Evolutionary conservation across 2,888 invertebrate genomes (phyloP), one percentile per base, ranked within the genome.

Genomic region (Diarsia rubi): DNA sequence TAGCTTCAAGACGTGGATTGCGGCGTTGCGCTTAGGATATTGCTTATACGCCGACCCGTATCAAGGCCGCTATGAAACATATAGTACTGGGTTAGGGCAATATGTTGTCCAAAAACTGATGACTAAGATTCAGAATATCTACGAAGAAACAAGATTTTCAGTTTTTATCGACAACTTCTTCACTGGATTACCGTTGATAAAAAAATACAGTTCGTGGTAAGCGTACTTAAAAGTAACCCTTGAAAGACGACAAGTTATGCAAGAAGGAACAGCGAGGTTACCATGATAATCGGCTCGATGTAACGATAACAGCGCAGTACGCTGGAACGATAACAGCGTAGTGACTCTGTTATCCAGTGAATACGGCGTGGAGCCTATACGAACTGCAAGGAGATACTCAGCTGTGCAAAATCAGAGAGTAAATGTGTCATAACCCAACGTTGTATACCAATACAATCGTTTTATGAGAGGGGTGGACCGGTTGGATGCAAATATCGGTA

Each of bases 1-100:
- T 67, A 78, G 88, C 5, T 88, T 86, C 78, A 90, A 88, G 78
- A 62, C 87, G 44, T 91, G 90, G 89, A 75, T 86, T 54, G 90
- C 89, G 0, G 77, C 86, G 19, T 84, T 86, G 12, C 68, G 81
- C 37, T 71, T 85, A 59, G 89, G 90, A 16, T 90, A 90, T 78
- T 79, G 87, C 66, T 73, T 79, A 31, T 88, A 87, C 79, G 84
- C 88, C 64, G 87, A 91, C 68, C 79, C 57, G 65, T 49, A 65
- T 14, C 47, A 78, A 47, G 19, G 19, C 19, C 47, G 44, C 11
- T 64, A 44, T 64, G 44, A 45, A 64, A 64, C 44, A 19, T 63
- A 63, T 60, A 60, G 63, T 64, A 64, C 4, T 63, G 63, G 47
- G 19, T 19, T 47, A 47, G 47, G 47, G 1, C 47, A 47, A 47